Percentiles rank a stretch among this genome's conserved stretches.
These are phyloP conservation scores for Cistogaster globosa DNA, from an alignment of 2,888 invertebrate genomes.

Conservation along the genomic window DNA sequence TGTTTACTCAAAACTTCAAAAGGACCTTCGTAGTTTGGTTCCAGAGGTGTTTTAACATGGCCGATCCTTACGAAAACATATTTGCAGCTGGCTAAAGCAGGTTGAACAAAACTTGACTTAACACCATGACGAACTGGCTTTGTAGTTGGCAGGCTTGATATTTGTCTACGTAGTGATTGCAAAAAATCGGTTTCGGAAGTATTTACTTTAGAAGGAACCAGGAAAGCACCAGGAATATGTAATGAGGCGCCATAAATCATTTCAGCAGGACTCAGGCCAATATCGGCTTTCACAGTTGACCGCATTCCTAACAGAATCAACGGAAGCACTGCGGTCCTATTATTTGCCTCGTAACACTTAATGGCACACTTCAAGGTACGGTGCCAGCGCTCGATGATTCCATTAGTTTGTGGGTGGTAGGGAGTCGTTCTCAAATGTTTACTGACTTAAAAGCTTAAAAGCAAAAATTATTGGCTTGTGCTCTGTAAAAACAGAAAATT, in stretches of 20 bases:
- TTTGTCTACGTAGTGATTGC: conserved; percentile 7
- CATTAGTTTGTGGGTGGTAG: conserved; percentile 9
- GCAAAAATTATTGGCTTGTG: conserved; percentile 21
- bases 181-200: conserved; percentile 10
- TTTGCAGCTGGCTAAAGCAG: not conserved
- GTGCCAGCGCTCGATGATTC: conserved; percentile 30
- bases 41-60: too few species aligned
- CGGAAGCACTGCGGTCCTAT: not conserved
- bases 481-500: conserved; percentile 5
- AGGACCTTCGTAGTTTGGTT: too few species aligned
- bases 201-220: too few species aligned
- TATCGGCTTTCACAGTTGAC: conserved; percentile 1
- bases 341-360: conserved; percentile 2
- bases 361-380: not conserved
- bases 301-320: not conserved
- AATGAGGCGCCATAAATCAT: too few species aligned
- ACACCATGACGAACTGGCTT: not conserved
- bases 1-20: too few species aligned
- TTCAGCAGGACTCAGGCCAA: not conserved
- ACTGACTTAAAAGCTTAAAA: conserved; percentile 8
- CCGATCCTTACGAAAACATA: too few species aligned
- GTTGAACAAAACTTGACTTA: not conserved
- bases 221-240: too few species aligned
- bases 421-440: not conserved
- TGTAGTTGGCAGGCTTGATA: conserved; percentile 1